Base-by-base conservation (phyloP, 2,113 vertebrate genomes). In the Rhombomys opimus region DNA sequence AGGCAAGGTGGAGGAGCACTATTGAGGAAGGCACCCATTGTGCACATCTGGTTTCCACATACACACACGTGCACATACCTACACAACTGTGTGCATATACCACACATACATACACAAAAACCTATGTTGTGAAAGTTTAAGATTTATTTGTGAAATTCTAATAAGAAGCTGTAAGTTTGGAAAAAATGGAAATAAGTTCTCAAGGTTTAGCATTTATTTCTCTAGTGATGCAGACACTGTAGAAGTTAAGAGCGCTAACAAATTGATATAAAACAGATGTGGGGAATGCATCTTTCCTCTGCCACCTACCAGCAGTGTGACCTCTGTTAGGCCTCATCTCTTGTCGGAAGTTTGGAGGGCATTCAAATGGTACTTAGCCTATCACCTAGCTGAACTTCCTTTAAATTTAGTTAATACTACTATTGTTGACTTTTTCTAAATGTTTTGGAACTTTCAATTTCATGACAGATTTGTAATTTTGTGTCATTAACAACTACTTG, bases 141-240 rank as follows among this genome's bases (percentile, higher is more conserved):
- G 77, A 61, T 89, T 76, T 82, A 76, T 38, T 82, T 92, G 77
- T n/a, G 50, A 84, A 95, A 76, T 93, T 89, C 27, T 68, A 89
- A 65, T 73, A 82, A 92, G 73, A 82, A 92, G 73, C 18, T 84
- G 4, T 38, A 75, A 57, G 27, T 82, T 76, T 89, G 15, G 70
- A n/a, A 57, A 89, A 54, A 88, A n/a, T 88, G 27, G 4, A 54
- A 89, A 84, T 67, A 81, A 46, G 6, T 82, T 73, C 59, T 89
- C 17, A 59, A 65, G 68, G 59, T 57, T 23, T 12, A n/a, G 22
- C 23, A 89, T 57, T 88, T 76, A 8, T 57, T 72, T 84, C 27
- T 81, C 59, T 89, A 76, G 22, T 84, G 5, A 32, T 50, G 4
- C n/a, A 57, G 22, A 89, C n/a, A 88, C 20, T 7, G 25, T 14